phyloP scores from a whole-genome alignment of 2,113 vertebrate genomes.

The Lates calcarifer region DNA sequence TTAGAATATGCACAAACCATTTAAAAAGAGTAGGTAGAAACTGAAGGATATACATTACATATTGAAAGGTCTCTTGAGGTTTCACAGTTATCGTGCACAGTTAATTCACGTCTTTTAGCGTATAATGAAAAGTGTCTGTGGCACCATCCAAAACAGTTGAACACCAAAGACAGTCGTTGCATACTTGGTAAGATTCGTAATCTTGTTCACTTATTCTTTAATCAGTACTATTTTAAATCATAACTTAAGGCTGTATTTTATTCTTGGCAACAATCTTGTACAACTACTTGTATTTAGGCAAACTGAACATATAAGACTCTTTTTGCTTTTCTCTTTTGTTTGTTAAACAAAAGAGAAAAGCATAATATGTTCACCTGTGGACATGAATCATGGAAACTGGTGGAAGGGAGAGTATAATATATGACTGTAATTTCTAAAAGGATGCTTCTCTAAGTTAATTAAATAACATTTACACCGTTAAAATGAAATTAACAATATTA shows the following conservation, averaged over 20 bases:
- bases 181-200: not conserved
- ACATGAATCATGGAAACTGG: slow-evolving; percentile 3
- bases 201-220: no score
- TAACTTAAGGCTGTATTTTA: no score
- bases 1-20: not conserved
- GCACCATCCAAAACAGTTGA: not conserved
- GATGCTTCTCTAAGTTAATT: not conserved
- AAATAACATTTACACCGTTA: not conserved
- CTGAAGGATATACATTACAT: not conserved
- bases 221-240: no score
- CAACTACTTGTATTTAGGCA: not conserved
- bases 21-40: not conserved
- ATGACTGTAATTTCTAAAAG: not conserved
- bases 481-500: not conserved
- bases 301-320: not conserved
- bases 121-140: not conserved
- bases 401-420: not conserved
- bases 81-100: not conserved
- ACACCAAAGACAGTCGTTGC: not conserved
- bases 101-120: not conserved
- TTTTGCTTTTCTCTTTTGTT: not conserved
- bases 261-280: not conserved
- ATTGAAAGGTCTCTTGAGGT: not conserved
- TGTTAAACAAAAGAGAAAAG: not conserved
- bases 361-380: not conserved